Base-by-base conservation (phyloP, 2,888 invertebrate species). In the Luffia ferchaultella region DNA sequence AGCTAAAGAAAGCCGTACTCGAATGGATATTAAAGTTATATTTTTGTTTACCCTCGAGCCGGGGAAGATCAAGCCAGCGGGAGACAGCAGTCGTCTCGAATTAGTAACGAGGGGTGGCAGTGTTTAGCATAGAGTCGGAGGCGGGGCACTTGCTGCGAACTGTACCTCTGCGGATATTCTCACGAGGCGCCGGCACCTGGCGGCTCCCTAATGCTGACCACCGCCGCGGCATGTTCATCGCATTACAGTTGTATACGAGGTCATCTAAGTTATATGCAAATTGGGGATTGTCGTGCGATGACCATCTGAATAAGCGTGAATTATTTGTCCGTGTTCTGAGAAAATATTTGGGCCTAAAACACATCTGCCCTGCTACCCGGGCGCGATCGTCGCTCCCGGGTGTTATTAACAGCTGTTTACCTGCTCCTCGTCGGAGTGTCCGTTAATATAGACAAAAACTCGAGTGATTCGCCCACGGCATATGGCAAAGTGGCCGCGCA, bases 31-130 rank as follows among this genome's bases (percentile, higher is more conserved):
- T 82, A 76, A 82, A 30, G 12, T 30, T 30, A 30, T 77, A 73
- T 65, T 65, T 72, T 73, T 78, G 75, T 79, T 77, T 77, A 74
- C 74, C 71, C 77, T 79, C 79, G 76, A 76, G 70, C 64, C 62
- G 65, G 62, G 30, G n/a, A n/a, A 30, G 30, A 7, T 30, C 30
- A 12, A 3, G 3, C 30, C 30, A 12, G 30, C 30, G 30, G 30
- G 30, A 12, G 30, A 12, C 12, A 3, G 30, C 5, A 3, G 5
- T 30, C 12, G 5, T 30, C 30, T 3, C 30, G 30, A 30, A 30
- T 30, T 30, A 30, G 30, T 30, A 7, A 30, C 30, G 5, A 30
- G 30, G 30, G 30, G 30, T 30, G 30, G 30, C 30, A 12, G 5
- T 30, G 12, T 12, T 12, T n/a, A n/a, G n/a, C n/a, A n/a, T n/a